Evolutionary conservation across 1,140 invertebrate species (phyloP), one percentile per base, ranked within the genome.

Genomic region (Propsilocerus akamusi): DNA sequence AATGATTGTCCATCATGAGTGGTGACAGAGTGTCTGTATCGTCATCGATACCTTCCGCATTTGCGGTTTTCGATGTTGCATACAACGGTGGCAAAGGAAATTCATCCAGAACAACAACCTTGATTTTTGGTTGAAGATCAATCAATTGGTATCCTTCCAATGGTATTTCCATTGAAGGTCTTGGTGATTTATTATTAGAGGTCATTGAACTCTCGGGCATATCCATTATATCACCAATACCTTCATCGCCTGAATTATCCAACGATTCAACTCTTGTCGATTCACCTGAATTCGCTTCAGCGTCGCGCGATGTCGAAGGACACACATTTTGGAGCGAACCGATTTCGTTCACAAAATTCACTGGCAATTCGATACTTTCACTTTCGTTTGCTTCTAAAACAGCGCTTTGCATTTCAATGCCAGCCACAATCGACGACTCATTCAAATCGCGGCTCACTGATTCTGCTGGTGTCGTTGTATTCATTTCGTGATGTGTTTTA

Each of bases 351-450:
- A 41, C 14, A 14, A 41, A 14, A 41, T 41, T 41, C 22, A 10
- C 14, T 41, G 34, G 10, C 28, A n/a, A n/a, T 30, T 30, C n/a
- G 17, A 20, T 41, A 20, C 34, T 41, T 41, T 41, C 34, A 41
- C 34, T 41, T 41, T 41, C 34, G 17, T 41, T 41, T 20, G 14
- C 17, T 41, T 41, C 34, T 41, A 41, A 41, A 41, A n/a, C n/a
- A n/a, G 34, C 22, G 34, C 17, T 41, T 41, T 41, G 34, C 34
- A 41, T 41, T 41, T 41, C 34, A 41, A 41, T 41, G 34, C 34
- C 34, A 41, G 22, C 34, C 17, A 41, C 34, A 41, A 20, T 41
- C 34, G 22, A 20, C 34, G 34, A 41, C 34, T 41, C 34, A 41
- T 41, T 41, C 34, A 41, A 41, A 41, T 41, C 14, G 28, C 28